Evolutionary conservation across 2,113 vertebrate genomes (phyloP).

Genomic region (Ceyx cyanopectus): DNA sequence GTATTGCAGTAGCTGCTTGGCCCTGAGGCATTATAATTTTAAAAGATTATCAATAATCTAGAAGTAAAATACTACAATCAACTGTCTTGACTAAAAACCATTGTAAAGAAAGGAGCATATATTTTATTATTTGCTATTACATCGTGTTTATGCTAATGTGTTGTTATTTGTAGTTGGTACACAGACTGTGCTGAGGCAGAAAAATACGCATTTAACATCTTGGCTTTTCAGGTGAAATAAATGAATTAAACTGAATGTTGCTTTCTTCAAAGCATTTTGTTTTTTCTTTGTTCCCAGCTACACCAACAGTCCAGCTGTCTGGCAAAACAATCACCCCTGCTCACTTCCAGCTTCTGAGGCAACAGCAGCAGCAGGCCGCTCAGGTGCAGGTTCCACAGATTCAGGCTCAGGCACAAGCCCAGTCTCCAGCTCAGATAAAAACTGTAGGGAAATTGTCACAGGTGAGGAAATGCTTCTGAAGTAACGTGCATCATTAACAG

Average conservation of each 20-base stretch:
- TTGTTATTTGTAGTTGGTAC: not conserved
- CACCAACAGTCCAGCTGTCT: conserved; percentile 83
- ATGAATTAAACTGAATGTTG: not conserved
- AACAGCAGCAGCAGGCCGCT: conserved; percentile 81
- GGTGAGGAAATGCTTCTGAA: conserved; percentile 50
- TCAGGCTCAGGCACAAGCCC: conserved; percentile 74
- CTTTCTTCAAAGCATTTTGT: not conserved
- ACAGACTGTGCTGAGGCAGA: not conserved
- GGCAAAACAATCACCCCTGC: conserved; percentile 85
- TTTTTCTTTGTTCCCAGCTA: conserved; percentile 44
- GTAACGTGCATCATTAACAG: rapidly evolving
- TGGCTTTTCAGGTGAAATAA: not conserved
- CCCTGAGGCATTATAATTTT: not conserved
- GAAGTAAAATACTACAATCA: not conserved
- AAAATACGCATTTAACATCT: not conserved
- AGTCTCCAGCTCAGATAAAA: conserved; percentile 88
- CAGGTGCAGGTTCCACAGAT: conserved; percentile 80
- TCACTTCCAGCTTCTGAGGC: conserved; percentile 91
- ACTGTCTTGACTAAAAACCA: not conserved
- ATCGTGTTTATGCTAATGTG: not conserved
- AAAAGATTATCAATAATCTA: not conserved
- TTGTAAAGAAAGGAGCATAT: not conserved
- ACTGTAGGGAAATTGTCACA: conserved; percentile 83
- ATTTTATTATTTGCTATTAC: not conserved
- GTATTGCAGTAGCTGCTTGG: not conserved